Evolutionary conservation across 1,140 invertebrate genomes (phyloP).

Genomic region (Pectinophora gossypiella): DNA sequence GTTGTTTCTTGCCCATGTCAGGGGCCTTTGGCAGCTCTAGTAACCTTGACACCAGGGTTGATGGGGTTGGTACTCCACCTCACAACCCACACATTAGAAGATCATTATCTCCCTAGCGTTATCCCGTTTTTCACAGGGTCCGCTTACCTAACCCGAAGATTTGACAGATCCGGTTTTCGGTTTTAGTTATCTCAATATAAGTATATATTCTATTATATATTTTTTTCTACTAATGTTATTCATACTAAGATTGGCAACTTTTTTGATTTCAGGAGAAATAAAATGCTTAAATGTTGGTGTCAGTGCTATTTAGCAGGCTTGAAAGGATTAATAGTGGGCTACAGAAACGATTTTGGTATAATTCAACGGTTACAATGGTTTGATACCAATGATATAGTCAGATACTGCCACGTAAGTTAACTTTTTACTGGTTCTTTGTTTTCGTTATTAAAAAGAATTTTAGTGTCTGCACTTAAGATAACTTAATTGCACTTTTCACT

Average conservation of each 20-base stretch:
- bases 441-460: neutral
- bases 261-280: slow-evolving; percentile 36
- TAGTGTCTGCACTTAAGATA: too few species aligned
- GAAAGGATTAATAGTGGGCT: slow-evolving; percentile 78
- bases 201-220: neutral
- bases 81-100: too few species aligned
- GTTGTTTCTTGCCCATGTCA: too few species aligned
- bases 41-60: too few species aligned
- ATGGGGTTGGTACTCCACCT: too few species aligned
- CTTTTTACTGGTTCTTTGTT: neutral
- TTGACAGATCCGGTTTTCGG: too few species aligned
- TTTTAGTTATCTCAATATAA: neutral
- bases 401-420: slow-evolving; percentile 24
- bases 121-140: too few species aligned
- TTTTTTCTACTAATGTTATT: neutral
- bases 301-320: slow-evolving; percentile 83
- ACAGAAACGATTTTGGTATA: slow-evolving; percentile 78
- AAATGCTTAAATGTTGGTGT: slow-evolving; percentile 79
- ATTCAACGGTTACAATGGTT: slow-evolving; percentile 57
- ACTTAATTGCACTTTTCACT: too few species aligned
- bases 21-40: too few species aligned
- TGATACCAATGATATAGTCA: slow-evolving; percentile 24
- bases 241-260: too few species aligned
- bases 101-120: too few species aligned
- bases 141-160: too few species aligned